Base-by-base conservation (phyloP, 1,140 invertebrate genomes). In the Lepidurus apus region DNA sequence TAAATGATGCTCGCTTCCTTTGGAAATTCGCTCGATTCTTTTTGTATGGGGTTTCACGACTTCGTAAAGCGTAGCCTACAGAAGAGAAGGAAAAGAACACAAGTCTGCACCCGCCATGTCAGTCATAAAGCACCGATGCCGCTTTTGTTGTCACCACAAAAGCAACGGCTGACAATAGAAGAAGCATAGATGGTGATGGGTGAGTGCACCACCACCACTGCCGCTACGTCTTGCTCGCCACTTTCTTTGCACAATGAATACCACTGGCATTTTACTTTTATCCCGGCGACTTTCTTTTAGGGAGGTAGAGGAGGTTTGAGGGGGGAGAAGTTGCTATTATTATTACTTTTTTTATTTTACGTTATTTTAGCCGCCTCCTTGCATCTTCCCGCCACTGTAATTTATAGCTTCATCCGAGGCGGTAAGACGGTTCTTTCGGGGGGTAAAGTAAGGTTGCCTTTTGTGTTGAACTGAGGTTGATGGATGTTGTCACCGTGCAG, bases 81-180 rank as follows among this genome's bases (percentile, higher is more conserved):
- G 45, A 65, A 65, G 21, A 65, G 21, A 65, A 13, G 53, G 21
- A 65, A 65, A n/a, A 21, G 53, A 47, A 17, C 53, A 65, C 53
- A 65, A 65, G 53, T 21, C 17, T 65, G 53, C 53, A 65, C 53
- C 53, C 53, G 17, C 53, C 53, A 65, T 21, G 53, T 65, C 53
- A 65, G 53, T 65, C 53, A 65, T 65, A 65, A 65, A 65, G 53
- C 53, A 65, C 53, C 53, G 53, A 13, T 65, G 53, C 53, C 53
- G 53, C 53, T 65, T 65, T 65, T 65, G 53, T 65, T 65, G 53
- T 65, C 53, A 65, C 53, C 53, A 65, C 53, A 65, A 65, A 65
- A 65, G 53, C 53, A 65, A 65, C 53, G 53, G 53, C 53, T 65
- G 53, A 65, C 53, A 65, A 65, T 65, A 65, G 53, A 65, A 65